These are phyloP conservation scores for Helarctos malayanus DNA, from an alignment of 2,797 vertebrate species.

Conservation along the genomic window DNA sequence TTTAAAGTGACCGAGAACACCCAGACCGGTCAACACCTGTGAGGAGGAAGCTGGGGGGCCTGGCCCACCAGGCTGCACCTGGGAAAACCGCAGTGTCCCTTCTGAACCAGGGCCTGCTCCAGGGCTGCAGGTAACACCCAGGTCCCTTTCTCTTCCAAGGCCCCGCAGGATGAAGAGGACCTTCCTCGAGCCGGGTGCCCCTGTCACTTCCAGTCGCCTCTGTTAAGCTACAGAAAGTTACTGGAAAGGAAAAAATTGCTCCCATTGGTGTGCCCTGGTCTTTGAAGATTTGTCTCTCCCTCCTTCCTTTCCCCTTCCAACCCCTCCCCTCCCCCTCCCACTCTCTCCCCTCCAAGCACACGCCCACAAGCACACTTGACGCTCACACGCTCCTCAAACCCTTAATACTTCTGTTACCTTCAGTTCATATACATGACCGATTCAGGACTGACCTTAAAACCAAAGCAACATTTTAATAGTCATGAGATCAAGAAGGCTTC, in stretches of 20 bases:
- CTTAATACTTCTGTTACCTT: conserved; percentile 73
- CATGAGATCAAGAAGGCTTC: conserved; percentile 58
- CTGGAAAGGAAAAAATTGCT: conserved; percentile 44
- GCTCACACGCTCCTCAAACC: conserved; percentile 40
- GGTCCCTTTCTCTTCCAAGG: background rate
- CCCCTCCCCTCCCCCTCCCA: conserved; percentile 34
- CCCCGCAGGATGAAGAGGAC: background rate
- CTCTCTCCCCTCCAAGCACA: background rate
- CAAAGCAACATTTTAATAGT: conserved; percentile 74
- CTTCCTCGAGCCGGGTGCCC: background rate
- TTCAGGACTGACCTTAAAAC: conserved; percentile 54
- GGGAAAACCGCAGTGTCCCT: background rate
- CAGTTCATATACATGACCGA: conserved; percentile 48
- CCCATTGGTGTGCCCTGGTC: conserved; percentile 11
- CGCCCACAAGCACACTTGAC: background rate
- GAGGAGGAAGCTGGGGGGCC: conserved; percentile 31
- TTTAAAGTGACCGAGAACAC: background rate
- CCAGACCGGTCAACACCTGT: background rate
- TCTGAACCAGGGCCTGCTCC: background rate
- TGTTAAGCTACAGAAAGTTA: conserved; percentile 10
- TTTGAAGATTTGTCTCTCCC: background rate
- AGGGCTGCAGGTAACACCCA: background rate
- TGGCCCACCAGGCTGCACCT: background rate
- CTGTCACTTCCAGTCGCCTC: background rate
- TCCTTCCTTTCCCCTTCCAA: conserved; percentile 61